Evolutionary conservation across 2,113 vertebrate species (phyloP).

Genomic region (Bambusicola thoracicus): DNA sequence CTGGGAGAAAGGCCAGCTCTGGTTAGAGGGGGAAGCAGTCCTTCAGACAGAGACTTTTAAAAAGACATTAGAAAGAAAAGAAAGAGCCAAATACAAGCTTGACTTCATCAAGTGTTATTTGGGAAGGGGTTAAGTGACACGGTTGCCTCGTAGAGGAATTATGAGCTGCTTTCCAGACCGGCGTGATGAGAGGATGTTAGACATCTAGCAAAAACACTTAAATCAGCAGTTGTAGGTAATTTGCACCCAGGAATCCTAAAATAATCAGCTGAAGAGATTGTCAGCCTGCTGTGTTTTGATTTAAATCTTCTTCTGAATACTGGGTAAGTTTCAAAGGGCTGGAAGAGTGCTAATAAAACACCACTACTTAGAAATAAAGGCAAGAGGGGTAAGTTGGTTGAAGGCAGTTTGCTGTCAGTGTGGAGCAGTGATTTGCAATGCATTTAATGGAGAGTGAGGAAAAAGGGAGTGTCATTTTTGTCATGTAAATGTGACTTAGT

Average conservation of each 20-base stretch:
- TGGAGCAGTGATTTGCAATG: neutral
- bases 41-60: neutral
- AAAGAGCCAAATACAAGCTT: neutral
- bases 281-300: neutral
- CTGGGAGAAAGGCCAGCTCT: neutral
- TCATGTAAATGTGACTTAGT: neutral
- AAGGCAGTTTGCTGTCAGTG: neutral
- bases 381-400: neutral
- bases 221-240: neutral
- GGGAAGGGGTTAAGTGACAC: neutral
- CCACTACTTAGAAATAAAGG: neutral
- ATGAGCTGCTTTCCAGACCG: neutral
- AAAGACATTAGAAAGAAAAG: neutral
- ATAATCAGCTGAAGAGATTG: neutral
- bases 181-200: neutral
- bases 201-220: neutral
- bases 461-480: neutral
- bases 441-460: neutral
- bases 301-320: neutral
- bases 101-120: neutral
- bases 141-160: neutral
- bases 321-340: neutral
- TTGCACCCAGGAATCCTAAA: neutral
- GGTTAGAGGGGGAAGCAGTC: neutral
- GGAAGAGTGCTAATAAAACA: neutral